Evolutionary conservation across 2,797 vertebrate species (phyloP).

Genomic region (Clarias laeviceps): DNA sequence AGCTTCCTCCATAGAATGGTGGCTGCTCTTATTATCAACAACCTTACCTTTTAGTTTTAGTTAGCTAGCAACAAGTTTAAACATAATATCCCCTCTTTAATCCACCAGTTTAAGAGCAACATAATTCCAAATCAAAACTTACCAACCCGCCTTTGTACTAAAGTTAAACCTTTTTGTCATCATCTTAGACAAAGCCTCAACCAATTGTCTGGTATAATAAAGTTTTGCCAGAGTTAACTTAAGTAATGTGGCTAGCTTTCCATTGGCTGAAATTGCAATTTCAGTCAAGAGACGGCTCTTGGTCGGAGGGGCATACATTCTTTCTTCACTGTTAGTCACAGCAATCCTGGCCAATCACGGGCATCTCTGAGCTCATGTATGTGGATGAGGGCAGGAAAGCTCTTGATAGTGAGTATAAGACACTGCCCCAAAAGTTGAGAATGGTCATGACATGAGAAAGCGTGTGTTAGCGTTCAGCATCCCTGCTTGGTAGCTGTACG

Average conservation of each 20-base stretch:
- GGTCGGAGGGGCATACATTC: background rate
- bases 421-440: background rate
- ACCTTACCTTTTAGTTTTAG: conserved; percentile 1
- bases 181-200: background rate
- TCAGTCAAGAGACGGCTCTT: background rate
- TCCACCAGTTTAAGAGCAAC: background rate
- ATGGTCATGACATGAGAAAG: background rate
- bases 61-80: background rate
- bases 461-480: background rate
- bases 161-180: background rate
- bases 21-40: background rate
- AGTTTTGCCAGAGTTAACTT: background rate
- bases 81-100: background rate
- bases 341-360: background rate
- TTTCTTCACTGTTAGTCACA: background rate
- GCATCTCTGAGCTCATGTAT: background rate
- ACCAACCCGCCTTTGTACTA: background rate
- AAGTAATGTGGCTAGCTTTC: background rate
- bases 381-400: background rate
- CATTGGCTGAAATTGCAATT: background rate
- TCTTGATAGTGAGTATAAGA: background rate
- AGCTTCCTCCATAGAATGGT: conserved; percentile 23
- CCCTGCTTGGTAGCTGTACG: no score
- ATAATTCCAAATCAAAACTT: background rate
- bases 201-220: background rate